Percentiles rank a stretch among this genome's conserved stretches.
These are phyloP conservation scores for Apodemus agrarius DNA, from an alignment of 2,797 vertebrate species.

Conservation along the genomic window DNA sequence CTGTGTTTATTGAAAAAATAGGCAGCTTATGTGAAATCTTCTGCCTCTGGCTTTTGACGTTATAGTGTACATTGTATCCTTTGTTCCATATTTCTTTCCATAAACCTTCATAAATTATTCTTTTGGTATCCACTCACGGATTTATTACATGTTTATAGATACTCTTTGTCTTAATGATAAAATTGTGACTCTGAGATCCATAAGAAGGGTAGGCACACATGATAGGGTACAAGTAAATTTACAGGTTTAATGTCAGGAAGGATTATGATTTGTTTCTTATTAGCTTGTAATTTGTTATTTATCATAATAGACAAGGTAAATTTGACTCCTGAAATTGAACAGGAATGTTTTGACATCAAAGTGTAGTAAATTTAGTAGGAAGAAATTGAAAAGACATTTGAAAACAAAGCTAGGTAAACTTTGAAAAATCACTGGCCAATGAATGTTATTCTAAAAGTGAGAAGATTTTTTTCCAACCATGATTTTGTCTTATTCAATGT, in stretches of 20 bases:
- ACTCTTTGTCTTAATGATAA: background rate
- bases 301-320: conserved; percentile 3
- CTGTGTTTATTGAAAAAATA: background rate
- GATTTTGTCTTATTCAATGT: background rate
- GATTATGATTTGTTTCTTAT: background rate
- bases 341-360: background rate
- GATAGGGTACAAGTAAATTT: background rate
- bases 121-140: background rate
- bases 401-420: conserved; percentile 50
- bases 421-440: conserved; percentile 13
- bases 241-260: background rate
- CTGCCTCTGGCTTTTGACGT: background rate
- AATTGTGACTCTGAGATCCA: background rate
- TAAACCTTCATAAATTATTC: background rate
- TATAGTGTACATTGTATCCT: background rate
- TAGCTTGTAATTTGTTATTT: background rate
- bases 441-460: conserved; percentile 6
- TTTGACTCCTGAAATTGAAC: conserved; percentile 31
- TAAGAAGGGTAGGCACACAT: background rate
- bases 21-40: background rate
- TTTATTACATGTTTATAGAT: background rate
- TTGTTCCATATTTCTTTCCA: background rate
- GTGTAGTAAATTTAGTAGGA: background rate
- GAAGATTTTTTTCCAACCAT: background rate
- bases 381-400: background rate